Percentiles rank a stretch among this genome's conserved stretches.
Conservation (phyloP, 1,140 invertebrate species). For the Cydia fagiglandana region DNA sequence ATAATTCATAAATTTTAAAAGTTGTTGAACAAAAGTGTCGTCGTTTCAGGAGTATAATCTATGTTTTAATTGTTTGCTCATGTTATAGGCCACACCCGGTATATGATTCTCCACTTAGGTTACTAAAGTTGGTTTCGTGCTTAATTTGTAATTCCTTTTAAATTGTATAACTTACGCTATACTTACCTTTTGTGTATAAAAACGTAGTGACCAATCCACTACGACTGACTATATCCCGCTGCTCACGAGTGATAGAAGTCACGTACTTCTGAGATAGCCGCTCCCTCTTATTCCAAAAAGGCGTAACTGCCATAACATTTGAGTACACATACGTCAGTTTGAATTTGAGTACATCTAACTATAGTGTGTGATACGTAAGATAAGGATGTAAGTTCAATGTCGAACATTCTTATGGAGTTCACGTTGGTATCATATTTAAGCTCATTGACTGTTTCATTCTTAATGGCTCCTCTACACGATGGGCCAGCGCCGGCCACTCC, state of each 20-base stretch:
- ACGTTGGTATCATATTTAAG: too few relatives aligned
- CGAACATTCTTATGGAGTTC: slow-evolving; percentile 1
- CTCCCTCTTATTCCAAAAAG: neutral
- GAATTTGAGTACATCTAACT: neutral
- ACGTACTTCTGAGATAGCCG: neutral
- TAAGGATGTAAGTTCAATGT: neutral
- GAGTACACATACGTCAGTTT: neutral
- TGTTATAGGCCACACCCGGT: too few relatives aligned
- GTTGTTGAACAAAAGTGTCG: too few relatives aligned
- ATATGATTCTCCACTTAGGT: too few relatives aligned
- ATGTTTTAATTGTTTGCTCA: too few relatives aligned
- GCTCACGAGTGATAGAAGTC: slow-evolving; percentile 18
- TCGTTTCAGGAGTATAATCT: too few relatives aligned
- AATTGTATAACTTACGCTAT: neutral
- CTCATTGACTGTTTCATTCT: too few relatives aligned
- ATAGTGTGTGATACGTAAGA: neutral
- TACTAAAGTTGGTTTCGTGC: too few relatives aligned
- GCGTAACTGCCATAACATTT: neutral
- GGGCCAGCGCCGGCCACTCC: too few relatives aligned
- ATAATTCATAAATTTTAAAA: too few relatives aligned
- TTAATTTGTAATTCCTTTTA: too few relatives aligned
- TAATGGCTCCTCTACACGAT: too few relatives aligned
- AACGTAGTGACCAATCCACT: neutral
- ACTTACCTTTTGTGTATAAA: neutral
- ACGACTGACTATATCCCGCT: neutral